These are phyloP conservation scores for Caiman crocodilus DNA, from an alignment of 2,797 vertebrate genomes.

Conservation along the genomic window DNA sequence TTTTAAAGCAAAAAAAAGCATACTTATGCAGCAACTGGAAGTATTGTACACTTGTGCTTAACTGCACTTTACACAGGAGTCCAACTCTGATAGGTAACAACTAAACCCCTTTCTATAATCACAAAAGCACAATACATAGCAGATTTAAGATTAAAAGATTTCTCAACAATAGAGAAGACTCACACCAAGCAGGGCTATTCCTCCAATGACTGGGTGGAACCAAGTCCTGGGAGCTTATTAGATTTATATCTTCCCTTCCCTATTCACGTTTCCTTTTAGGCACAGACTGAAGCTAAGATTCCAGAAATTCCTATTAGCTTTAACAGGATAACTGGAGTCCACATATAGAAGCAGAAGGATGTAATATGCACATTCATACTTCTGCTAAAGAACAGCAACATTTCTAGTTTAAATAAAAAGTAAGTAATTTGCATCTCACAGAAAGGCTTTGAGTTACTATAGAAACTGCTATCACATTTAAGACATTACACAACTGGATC, in stretches of 20 bases:
- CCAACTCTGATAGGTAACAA: not conserved
- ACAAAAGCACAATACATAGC: not conserved
- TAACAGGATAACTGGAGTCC: not conserved
- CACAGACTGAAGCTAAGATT: not conserved
- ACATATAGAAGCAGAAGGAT: not conserved
- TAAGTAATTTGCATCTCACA: conserved; percentile 49
- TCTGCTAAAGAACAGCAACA: conserved; percentile 10
- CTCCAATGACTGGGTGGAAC: not conserved
- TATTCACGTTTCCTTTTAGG: not conserved
- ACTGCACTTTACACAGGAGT: not conserved
- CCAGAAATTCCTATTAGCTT: not conserved
- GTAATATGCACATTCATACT: not conserved
- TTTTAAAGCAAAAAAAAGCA: not conserved
- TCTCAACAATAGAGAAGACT: conserved; percentile 6
- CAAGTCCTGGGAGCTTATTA: not conserved
- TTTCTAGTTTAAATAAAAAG: conserved; percentile 44
- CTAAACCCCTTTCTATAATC: not conserved
- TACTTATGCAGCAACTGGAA: not conserved
- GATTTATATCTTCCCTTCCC: not conserved
- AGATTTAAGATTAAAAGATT: not conserved
- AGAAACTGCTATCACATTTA: conserved; percentile 61
- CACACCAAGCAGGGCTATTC: not conserved
- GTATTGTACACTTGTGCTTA: not conserved
- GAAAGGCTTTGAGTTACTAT: conserved; percentile 69
- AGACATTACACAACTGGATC: conserved; percentile 57